Evolutionary conservation across 2,797 vertebrate species (phyloP), one percentile per base, ranked within the genome.

Genomic region (Simalia tracyae): DNA sequence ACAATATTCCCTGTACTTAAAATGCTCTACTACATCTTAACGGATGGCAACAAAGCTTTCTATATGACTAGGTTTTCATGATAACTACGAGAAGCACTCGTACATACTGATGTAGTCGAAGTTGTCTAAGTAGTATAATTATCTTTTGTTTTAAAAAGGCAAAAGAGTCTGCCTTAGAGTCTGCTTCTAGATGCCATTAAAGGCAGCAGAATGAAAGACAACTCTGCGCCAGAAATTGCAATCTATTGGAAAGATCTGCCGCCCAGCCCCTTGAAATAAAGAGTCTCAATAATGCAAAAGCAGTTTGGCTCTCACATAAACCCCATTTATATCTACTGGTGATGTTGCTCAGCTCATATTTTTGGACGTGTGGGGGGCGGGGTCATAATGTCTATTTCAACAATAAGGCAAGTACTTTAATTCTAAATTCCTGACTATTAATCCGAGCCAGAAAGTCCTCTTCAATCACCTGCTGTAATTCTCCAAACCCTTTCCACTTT

Each of bases 21-120:
- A 96, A 94, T 56, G n/a, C 50, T 84, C 94, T 57, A 90, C 81
- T 81, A n/a, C 91, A n/a, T 92, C 84, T 94, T 54, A 92, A 31
- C 56, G 89, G 91, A 36, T 84, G 85, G 89, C 24, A 94, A 28
- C 89, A 60, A 91, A 68, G 93, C 2, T 89, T 92, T 84, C 88
- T 91, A 26, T 56, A 91, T 22, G 22, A 95, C 42, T 72, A 90
- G 0, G 42, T 96, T 86, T 85, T 88, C 86, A 93, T 31, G 89
- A 84, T 94, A 94, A 36, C 87, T 36, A 24, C 93, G n/a, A 91
- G 89, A 94, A 59, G 36, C 59, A 92, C 89, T 93, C 90, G 46
- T 87, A 93, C 95, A 86, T n/a, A 90, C 95, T 90, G 50, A 92
- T 92, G 91, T 50, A 89, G 60, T 59, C 54, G 17, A 86, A 24